Evolutionary conservation across 2,113 vertebrate species (phyloP).

Genomic region (Cottus gobio): DNA sequence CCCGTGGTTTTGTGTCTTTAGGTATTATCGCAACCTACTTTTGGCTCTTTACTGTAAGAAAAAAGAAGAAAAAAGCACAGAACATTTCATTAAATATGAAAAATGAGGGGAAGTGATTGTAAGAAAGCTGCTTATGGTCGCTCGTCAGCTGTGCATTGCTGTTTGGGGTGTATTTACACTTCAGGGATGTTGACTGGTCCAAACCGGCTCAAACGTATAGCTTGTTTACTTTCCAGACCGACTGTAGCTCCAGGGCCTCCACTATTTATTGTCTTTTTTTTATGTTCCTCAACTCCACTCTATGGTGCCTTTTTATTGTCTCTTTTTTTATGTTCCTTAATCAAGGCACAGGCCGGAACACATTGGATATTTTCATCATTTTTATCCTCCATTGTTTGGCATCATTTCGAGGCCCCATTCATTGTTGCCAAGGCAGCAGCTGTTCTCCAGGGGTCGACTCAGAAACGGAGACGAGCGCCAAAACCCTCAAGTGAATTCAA

Average conservation of each 20-base stretch:
- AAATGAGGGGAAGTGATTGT: not conserved
- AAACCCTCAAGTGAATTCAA: constrained; percentile 67
- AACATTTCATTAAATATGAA: not conserved
- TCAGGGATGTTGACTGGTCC: not conserved
- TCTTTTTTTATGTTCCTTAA: constrained; percentile 49
- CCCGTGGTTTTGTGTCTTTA: not conserved
- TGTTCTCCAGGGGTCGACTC: constrained; percentile 57
- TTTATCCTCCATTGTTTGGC: constrained; percentile 58
- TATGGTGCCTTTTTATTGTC: constrained; percentile 31
- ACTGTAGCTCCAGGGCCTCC: not conserved
- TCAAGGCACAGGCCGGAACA: constrained; percentile 39
- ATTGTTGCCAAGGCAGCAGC: constrained; percentile 70
- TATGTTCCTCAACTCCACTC: constrained; percentile 35
- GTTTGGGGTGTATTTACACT: not conserved
- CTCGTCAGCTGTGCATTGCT: not conserved
- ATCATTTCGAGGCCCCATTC: constrained; percentile 58
- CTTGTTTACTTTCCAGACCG: constrained; percentile 18
- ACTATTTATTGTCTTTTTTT: constrained; percentile 40
- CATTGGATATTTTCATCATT: constrained; percentile 43
- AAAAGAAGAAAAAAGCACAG: not conserved
- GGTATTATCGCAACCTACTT: not conserved
- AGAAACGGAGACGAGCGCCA: constrained; percentile 47
- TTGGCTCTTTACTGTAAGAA: not conserved
- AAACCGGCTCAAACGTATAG: constrained; percentile 8
- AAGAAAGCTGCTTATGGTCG: not conserved